Conservation (phyloP, 2,113 vertebrate species). For the Zosterops hypoxanthus region DNA sequence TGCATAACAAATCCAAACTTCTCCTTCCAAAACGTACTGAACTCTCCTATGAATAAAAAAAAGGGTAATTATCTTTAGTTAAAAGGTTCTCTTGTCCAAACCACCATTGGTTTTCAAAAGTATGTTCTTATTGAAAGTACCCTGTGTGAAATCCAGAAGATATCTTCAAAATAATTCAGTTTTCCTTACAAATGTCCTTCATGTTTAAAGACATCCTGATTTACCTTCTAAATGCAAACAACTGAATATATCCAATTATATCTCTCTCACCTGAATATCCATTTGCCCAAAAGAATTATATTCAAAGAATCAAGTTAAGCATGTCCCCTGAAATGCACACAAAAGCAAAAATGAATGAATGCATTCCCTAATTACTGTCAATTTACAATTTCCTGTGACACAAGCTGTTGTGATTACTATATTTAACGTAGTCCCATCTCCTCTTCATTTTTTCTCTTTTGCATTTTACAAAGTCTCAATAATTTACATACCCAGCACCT, state of each 20-base stretch:
- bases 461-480: background rate
- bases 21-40: background rate
- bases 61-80: background rate
- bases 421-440: background rate
- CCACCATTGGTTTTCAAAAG: background rate
- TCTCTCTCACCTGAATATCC: background rate
- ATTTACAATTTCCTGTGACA: background rate
- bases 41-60: background rate
- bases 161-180: background rate
- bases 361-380: background rate
- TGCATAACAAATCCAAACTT: slow-evolving; percentile 22
- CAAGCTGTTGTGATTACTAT: slow-evolving; percentile 9
- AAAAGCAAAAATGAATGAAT: slow-evolving; percentile 24
- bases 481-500: background rate
- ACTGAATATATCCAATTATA: background rate
- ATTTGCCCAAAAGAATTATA: background rate
- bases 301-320: background rate
- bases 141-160: background rate
- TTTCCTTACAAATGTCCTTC: background rate
- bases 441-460: slow-evolving; percentile 1
- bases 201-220: background rate
- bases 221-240: background rate
- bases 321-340: background rate
- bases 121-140: background rate
- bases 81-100: background rate